Conservation (phyloP, 2,888 invertebrate species). For the Pegoplata infirma region DNA sequence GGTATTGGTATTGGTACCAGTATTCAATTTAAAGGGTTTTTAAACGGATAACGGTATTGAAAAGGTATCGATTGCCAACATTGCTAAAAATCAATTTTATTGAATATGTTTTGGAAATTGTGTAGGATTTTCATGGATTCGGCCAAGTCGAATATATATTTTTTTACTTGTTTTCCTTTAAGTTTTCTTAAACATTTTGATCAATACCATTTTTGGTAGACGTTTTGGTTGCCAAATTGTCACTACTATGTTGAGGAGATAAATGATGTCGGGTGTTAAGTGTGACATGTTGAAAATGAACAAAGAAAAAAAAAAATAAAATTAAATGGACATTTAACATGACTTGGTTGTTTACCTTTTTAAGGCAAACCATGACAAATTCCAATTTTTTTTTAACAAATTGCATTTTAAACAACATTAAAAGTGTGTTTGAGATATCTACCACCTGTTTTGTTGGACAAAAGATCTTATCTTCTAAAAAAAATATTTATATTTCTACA, state of each 20-base stretch:
- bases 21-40: no score
- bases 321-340: slow-evolving; percentile 56
- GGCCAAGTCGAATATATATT: no score
- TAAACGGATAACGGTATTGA: no score
- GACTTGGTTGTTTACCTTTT: slow-evolving; percentile 48
- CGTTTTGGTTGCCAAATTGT: slow-evolving; percentile 48
- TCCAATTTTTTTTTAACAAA: slow-evolving; percentile 21
- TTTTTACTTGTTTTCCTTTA: background rate
- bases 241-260: slow-evolving; percentile 25
- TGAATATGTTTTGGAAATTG: no score
- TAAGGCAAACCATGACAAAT: slow-evolving; percentile 48
- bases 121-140: no score
- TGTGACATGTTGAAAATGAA: slow-evolving; percentile 63
- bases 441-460: background rate
- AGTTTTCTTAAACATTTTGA: background rate
- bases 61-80: no score
- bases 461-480: background rate
- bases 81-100: no score
- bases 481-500: no score
- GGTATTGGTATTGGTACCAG: no score
- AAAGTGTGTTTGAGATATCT: background rate
- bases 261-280: slow-evolving; percentile 69
- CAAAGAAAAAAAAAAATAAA: slow-evolving; percentile 5
- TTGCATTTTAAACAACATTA: slow-evolving; percentile 26
- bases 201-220: slow-evolving; percentile 28